Base-by-base conservation (phyloP, 2,797 vertebrate genomes). In the Pyrocephalus nanus region DNA sequence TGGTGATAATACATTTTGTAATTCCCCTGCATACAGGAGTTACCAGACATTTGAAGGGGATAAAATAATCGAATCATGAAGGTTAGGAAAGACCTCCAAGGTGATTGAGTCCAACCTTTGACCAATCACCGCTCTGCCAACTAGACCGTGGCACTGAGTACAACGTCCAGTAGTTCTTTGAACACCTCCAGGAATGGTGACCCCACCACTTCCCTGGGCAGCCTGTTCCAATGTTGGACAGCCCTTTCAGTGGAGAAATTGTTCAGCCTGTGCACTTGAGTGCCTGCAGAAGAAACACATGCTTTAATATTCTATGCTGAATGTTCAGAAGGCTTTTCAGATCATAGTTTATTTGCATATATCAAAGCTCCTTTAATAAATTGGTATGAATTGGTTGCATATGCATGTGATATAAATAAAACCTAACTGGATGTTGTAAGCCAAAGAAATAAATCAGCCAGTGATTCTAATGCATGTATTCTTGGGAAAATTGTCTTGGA, bases 321-420 rank as follows among this genome's bases (percentile, higher is more conserved):
- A 55, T 67, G 22, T 80, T 84, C 34, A 86, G 30, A 64, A 30
- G 23, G 42, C 47, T 88, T 90, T 53, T 58, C 50, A 43, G 21
- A 81, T 40, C 30, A 5, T 25, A 61, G 8, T 23, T 82, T 64
- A n/a, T 48, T 85, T 94, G 70, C 55, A 9, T 77, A 36, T 69
- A 34, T 43, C 40, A 36, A 62, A 78, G 30, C 3, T 55, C 93
- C 81, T 51, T 50, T 77, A 67, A 65, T 70, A 83, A 92, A 29
- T 29, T 11, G 2, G 6, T 45, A 21, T 78, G 79, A 94, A 88
- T 86, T 88, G 58, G n/a, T 86, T 96, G 34, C 57, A 87, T 40
- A 67, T 20, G 54, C 25, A 40, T 65, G 32, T 50, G 62, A 60
- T 94, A 58, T 54, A 93, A 95, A 94, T 95, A 71, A 91, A 80